Evolutionary conservation across 2,888 invertebrate species (phyloP).

Genomic region (Ornithoptera priamus): DNA sequence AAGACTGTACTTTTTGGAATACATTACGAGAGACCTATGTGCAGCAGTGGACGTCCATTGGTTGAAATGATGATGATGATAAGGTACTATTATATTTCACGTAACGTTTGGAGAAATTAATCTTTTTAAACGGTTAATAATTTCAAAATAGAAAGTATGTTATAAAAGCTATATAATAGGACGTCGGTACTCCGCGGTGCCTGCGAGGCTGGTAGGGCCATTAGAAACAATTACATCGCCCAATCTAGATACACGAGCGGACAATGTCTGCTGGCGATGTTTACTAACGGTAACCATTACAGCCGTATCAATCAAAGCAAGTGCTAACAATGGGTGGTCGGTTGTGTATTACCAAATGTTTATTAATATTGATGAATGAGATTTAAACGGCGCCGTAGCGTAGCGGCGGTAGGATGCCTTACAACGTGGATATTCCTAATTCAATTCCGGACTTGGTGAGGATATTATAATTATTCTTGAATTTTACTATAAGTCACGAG

Average conservation of each 20-base stretch:
- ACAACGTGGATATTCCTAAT: too few species aligned
- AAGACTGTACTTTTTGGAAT: too few species aligned
- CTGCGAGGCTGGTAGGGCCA: slow-evolving; percentile 2
- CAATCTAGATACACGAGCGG: slow-evolving; percentile 21
- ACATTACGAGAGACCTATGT: too few species aligned
- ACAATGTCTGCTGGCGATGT: slow-evolving; percentile 9
- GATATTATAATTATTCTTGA: too few species aligned
- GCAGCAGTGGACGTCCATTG: too few species aligned
- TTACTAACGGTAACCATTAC: slow-evolving; percentile 35
- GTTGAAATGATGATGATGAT: too few species aligned
- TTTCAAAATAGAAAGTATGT: slow-evolving; percentile 8
- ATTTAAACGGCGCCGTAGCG: not conserved
- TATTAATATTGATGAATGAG: slow-evolving; percentile 50
- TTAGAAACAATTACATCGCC: slow-evolving; percentile 22
- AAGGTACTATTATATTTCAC: too few species aligned
- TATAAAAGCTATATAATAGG: not conserved
- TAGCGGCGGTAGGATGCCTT: not conserved
- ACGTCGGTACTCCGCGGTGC: not conserved
- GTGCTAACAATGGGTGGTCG: slow-evolving; percentile 63
- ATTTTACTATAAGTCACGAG: too few species aligned
- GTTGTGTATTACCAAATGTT: slow-evolving; percentile 55
- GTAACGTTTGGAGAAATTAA: not conserved
- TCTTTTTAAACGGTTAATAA: not conserved
- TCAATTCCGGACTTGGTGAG: too few species aligned
- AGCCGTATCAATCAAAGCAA: slow-evolving; percentile 63